A percentile compares a stretch with the other conserved stretches of the same genome.
Evolutionary conservation across 2,888 invertebrate genomes (phyloP).

Genomic region (Branchellion lobata): DNA sequence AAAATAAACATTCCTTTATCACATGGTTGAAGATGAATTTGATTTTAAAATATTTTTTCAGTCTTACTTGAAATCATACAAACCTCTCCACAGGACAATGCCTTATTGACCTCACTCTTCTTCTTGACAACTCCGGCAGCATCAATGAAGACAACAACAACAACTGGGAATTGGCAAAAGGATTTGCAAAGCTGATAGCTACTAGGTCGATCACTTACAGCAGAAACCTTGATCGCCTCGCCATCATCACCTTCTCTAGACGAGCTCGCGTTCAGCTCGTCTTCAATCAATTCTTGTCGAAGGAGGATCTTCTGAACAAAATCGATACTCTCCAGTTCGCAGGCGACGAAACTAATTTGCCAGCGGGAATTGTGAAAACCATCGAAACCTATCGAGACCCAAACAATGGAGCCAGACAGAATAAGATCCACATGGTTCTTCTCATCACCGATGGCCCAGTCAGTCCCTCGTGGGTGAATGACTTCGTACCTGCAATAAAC

Average conservation of each 20-base stretch:
- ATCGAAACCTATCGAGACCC: constrained; percentile 23
- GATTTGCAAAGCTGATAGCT: constrained; percentile 28
- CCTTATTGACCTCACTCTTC: constrained; percentile 5
- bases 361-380: constrained; percentile 1
- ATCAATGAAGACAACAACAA: constrained; percentile 39
- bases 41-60: too few relatives aligned
- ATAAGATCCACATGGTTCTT: constrained; percentile 20
- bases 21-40: too few relatives aligned
- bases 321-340: constrained; percentile 40
- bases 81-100: constrained; percentile 41
- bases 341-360: constrained; percentile 38
- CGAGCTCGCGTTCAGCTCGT: constrained; percentile 18
- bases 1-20: too few relatives aligned
- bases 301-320: not conserved
- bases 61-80: too few relatives aligned
- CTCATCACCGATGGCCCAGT: constrained; percentile 38
- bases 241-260: constrained; percentile 41
- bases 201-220: constrained; percentile 31
- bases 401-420: constrained; percentile 13
- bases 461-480: constrained; percentile 8
- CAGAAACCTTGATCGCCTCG: constrained; percentile 43
- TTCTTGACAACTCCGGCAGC: constrained; percentile 47
- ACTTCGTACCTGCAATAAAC: not conserved
- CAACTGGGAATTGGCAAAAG: constrained; percentile 41
- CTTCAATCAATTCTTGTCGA: constrained; percentile 20